Evolutionary conservation across 2,797 vertebrate genomes (phyloP), one percentile per base, ranked within the genome.

Genomic region (Oreonectes daqikongensis): DNA sequence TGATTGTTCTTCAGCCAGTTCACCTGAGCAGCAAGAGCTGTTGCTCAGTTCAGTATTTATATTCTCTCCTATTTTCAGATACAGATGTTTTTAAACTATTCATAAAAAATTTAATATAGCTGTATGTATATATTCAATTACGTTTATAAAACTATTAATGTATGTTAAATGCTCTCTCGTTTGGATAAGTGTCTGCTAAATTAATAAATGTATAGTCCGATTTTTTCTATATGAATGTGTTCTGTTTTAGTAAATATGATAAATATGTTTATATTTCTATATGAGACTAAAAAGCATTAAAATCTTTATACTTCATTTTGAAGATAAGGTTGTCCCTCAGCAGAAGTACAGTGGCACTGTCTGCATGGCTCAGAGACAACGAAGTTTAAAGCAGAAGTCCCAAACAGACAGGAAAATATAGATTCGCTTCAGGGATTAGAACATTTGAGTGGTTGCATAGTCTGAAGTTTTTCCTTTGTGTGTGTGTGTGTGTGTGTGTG

Each of bases 21-120:
- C 64, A 69, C 77, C 53, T 77, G 55, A 77, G 71, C 46, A 65
- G 20, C 48, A 26, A 44, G 18, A 72, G 71, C 40, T 40, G 1
- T 11, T 26, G n/a, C 78, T 84, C 72, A 77, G 73, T 79, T 79
- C 26, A 75, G 42, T 30, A 24, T 26, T 40, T 7, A 30, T 70
- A 46, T 22, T 48, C 82, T 79, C 35, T 60, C n/a, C 9, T 28
- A 18, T 73, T 64, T 63, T 59, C 26, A 12, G 11, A 11, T 12
- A 30, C 17, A 35, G 9, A 26, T 2, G 1, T 17, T 69, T 68
- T 52, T 53, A 24, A 69, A 38, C n/a, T n/a, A 32, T 48, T 53
- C 4, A 11, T 53, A 35, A 22, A 20, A 20, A 7, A 17, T 8
- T 0, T n/a, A 9, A 35, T 10, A 14, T 15, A 52, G 3, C 0